Conservation (phyloP, 30 jellyfish, hydroid and myxozoan species). For the Mastigias papua region DNA sequence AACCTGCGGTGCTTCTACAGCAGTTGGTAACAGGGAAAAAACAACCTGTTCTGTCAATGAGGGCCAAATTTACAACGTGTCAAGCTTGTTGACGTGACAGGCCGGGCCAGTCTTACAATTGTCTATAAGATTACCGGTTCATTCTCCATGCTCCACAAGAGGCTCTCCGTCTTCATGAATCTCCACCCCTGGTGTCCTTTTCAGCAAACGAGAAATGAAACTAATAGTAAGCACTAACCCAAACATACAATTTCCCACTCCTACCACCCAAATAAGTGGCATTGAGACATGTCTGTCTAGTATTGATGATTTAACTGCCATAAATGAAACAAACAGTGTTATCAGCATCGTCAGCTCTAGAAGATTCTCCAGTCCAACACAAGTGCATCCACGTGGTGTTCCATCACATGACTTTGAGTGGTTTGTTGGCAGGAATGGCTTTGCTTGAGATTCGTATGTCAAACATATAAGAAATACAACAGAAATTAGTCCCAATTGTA, state of each 20-base stretch:
- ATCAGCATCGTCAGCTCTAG: conserved; percentile 49
- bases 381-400: not conserved
- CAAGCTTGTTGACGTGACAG: too few relatives aligned
- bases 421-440: conserved; percentile 41
- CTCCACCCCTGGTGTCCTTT: not conserved
- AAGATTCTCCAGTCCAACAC: conserved; percentile 58
- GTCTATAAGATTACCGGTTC: not conserved
- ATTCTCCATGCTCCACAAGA: not conserved
- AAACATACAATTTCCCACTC: conserved; percentile 8
- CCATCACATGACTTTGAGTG: not conserved
- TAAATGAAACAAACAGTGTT: conserved; percentile 33
- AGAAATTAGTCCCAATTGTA: conserved; percentile 30
- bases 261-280: conserved; percentile 34
- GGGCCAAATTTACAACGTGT: too few relatives aligned
- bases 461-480: conserved; percentile 39
- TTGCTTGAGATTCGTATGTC: conserved; percentile 62
- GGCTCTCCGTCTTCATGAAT: not conserved
- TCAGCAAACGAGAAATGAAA: conserved; percentile 16
- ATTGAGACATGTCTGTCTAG: conserved; percentile 8
- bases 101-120: too few relatives aligned
- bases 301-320: conserved; percentile 36
- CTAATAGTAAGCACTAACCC: conserved; percentile 8
- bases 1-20: too few relatives aligned
- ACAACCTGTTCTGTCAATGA: too few relatives aligned
- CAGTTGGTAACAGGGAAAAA: too few relatives aligned